Percentiles rank a stretch among this genome's conserved stretches.
Evolutionary conservation across 2,113 vertebrate genomes (phyloP).

Genomic region (Regulus satrapa): DNA sequence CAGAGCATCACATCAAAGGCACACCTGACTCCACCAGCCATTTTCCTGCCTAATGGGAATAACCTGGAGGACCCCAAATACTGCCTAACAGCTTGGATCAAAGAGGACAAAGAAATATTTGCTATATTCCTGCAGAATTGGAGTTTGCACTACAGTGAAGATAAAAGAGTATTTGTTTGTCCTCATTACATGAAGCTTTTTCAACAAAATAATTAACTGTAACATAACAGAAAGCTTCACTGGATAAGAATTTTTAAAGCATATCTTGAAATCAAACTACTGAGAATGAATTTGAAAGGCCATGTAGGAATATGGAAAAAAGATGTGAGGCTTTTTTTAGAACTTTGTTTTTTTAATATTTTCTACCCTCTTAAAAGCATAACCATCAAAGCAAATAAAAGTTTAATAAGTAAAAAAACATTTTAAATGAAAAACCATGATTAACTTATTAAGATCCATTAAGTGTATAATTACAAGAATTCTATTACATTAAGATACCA

Average conservation of each 20-base stretch:
- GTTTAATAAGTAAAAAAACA: slow-evolving; percentile 74
- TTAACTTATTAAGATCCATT: slow-evolving; percentile 84
- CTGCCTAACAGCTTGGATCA: slow-evolving; percentile 35
- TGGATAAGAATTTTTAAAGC: not conserved
- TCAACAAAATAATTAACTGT: slow-evolving; percentile 49
- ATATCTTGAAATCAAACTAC: slow-evolving; percentile 4
- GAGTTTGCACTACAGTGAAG: not conserved
- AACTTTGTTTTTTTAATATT: slow-evolving; percentile 34
- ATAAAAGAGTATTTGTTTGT: slow-evolving; percentile 52
- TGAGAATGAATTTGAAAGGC: slow-evolving; percentile 39
- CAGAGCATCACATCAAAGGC: not conserved
- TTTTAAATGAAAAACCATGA: slow-evolving; percentile 79
- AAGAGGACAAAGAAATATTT: not conserved
- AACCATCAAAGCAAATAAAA: slow-evolving; percentile 74
- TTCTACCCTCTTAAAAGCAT: slow-evolving; percentile 55
- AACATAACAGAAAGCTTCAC: slow-evolving; percentile 3
- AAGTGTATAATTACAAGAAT: slow-evolving; percentile 83
- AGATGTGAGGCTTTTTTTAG: not conserved
- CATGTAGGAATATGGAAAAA: not conserved
- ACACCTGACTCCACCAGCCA: not conserved
- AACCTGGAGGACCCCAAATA: slow-evolving; percentile 16
- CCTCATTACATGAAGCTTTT: slow-evolving; percentile 17
- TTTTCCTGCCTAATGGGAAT: slow-evolving; percentile 18
- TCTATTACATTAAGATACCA: slow-evolving; percentile 81
- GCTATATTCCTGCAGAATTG: not conserved